These are phyloP conservation scores for Hyaena hyaena DNA, from an alignment of 2,113 vertebrate genomes.

Conservation along the genomic window DNA sequence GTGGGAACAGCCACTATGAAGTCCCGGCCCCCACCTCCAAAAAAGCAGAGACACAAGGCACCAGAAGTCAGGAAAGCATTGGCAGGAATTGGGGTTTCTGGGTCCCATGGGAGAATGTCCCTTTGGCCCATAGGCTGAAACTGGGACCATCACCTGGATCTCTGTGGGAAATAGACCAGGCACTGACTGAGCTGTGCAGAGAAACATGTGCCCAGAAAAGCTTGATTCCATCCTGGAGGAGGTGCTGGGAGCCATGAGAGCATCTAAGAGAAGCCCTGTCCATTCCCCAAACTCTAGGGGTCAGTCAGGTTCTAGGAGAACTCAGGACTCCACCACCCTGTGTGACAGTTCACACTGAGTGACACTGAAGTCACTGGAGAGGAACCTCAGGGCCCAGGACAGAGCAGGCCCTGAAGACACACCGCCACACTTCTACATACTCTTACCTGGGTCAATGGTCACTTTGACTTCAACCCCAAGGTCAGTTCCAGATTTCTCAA, in stretches of 20 bases:
- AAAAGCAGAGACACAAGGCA: neutral
- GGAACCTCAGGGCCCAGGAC: neutral
- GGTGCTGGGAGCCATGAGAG: too few relatives aligned
- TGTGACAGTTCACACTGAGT: neutral
- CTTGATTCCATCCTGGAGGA: rapidly evolving
- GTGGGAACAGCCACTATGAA: neutral
- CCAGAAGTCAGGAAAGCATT: neutral
- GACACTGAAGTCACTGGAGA: neutral
- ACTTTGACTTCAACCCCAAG: rapidly evolving
- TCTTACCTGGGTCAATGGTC: constrained; percentile 69
- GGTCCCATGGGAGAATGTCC: neutral
- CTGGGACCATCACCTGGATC: neutral
- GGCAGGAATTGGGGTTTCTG: neutral
- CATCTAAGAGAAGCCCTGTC: neutral
- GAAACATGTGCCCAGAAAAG: neutral
- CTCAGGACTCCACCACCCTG: neutral
- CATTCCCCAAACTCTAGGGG: neutral
- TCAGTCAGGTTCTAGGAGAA: rapidly evolving
- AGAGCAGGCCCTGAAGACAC: neutral
- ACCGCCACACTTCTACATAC: rapidly evolving
- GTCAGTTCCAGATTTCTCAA: rapidly evolving
- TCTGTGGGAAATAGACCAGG: neutral
- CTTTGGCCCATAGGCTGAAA: neutral
- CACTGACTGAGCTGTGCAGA: neutral
- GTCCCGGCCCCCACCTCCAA: neutral